Evolutionary conservation across 1,140 invertebrate species (phyloP).

Genomic region (Caenorhabditis remanei): DNA sequence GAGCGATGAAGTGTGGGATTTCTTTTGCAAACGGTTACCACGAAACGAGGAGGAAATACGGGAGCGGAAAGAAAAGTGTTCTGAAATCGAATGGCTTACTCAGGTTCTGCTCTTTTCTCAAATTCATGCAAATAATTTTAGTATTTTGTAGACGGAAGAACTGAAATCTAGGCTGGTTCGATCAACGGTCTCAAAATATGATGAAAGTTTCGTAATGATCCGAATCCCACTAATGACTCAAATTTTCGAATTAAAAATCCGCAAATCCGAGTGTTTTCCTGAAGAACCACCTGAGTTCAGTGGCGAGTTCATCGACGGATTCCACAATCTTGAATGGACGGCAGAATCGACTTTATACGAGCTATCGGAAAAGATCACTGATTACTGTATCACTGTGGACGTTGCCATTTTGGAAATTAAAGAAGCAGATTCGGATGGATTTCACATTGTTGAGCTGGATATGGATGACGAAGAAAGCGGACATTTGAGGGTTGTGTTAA

Average conservation of each 20-base stretch:
- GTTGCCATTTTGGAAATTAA: slow-evolving; percentile 11
- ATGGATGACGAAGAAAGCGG: slow-evolving; percentile 3
- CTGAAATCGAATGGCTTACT: not conserved
- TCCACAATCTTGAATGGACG: not conserved
- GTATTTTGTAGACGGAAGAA: not conserved
- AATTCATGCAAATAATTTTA: not conserved
- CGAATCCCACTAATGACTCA: slow-evolving; percentile 36
- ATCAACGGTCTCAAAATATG: not conserved
- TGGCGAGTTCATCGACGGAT: slow-evolving; percentile 1
- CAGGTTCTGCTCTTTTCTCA: not conserved
- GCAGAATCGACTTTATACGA: not conserved
- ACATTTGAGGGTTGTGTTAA: not conserved
- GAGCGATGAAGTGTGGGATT: not conserved
- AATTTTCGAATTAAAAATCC: slow-evolving; percentile 14
- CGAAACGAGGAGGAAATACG: not conserved
- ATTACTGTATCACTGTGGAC: not conserved
- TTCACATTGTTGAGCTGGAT: not conserved
- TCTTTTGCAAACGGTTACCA: slow-evolving; percentile 23
- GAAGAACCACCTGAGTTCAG: not conserved
- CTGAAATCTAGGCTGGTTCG: not conserved
- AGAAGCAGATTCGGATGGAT: slow-evolving; percentile 18
- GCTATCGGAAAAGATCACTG: not conserved
- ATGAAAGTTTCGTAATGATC: not conserved
- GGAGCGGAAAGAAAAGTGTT: not conserved
- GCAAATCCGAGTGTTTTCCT: not conserved